A percentile compares a stretch with the other conserved stretches of the same genome.
phyloP scores from a whole-genome alignment of 1,140 invertebrate species.

The Zelostemma sp. region DNA sequence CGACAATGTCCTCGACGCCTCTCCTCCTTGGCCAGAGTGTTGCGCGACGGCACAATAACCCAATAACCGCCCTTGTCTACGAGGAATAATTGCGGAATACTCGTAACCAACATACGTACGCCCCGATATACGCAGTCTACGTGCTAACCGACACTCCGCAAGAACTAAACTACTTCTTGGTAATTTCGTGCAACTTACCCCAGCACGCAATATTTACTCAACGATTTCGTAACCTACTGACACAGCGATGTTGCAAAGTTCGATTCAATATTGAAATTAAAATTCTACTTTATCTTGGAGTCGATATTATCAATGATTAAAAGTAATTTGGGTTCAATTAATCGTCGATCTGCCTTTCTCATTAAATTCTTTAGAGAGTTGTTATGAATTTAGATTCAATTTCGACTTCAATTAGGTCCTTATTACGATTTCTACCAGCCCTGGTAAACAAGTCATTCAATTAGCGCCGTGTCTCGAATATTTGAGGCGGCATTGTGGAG shows the following conservation, averaged over 20 bases:
- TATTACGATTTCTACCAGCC: too few species aligned
- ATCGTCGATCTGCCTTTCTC: too few species aligned
- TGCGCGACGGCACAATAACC: slow-evolving; percentile 24
- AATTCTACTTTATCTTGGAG: too few species aligned
- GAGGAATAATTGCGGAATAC: background rate
- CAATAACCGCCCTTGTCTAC: slow-evolving; percentile 20
- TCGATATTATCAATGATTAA: too few species aligned
- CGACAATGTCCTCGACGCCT: slow-evolving; percentile 5
- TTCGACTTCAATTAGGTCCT: background rate
- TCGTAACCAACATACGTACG: slow-evolving; percentile 2
- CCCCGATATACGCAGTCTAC: slow-evolving; percentile 16
- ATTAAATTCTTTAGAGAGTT: too few species aligned
- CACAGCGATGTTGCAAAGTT: background rate
- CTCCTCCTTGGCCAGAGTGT: slow-evolving; percentile 9
- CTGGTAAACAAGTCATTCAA: background rate
- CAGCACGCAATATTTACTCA: slow-evolving; percentile 7
- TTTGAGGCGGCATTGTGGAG: background rate
- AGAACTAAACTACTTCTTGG: slow-evolving; percentile 18
- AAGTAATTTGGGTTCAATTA: too few species aligned
- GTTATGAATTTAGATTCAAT: too few species aligned
- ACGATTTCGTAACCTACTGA: slow-evolving; percentile 4
- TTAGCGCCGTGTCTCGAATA: background rate
- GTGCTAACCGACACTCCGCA: slow-evolving; percentile 9
- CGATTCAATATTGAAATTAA: too few species aligned
- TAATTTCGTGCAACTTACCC: slow-evolving; percentile 9